These are phyloP conservation scores for Cinara cedri DNA, from an alignment of 2,888 invertebrate species.

Conservation along the genomic window DNA sequence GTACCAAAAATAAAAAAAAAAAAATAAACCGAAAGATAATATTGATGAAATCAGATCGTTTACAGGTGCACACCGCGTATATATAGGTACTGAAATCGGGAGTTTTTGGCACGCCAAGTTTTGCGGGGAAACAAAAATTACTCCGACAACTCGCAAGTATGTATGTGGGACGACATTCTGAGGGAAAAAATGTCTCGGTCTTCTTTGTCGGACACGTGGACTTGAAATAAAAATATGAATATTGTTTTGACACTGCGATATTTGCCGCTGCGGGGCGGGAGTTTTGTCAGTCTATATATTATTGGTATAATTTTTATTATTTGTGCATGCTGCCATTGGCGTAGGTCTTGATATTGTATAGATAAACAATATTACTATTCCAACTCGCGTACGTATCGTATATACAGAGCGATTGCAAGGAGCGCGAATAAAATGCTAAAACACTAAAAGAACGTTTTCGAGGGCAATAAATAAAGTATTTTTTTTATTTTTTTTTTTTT, in stretches of 20 bases:
- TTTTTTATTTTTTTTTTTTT: too few species aligned
- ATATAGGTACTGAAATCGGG: background rate
- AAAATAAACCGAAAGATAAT: background rate
- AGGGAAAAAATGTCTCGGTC: too few species aligned
- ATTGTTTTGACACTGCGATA: constrained; percentile 36
- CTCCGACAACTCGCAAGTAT: too few species aligned
- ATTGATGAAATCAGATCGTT: too few species aligned
- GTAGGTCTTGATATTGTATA: background rate
- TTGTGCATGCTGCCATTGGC: too few species aligned
- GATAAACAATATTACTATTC: constrained; percentile 35
- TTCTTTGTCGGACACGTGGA: too few species aligned
- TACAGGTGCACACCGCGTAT: background rate
- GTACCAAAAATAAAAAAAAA: background rate
- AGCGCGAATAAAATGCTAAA: background rate
- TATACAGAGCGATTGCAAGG: constrained; percentile 13
- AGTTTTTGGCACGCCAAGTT: background rate
- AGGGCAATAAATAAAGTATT: too few species aligned
- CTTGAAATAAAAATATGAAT: background rate
- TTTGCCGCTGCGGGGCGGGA: too few species aligned
- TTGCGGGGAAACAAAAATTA: background rate
- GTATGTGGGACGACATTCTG: too few species aligned
- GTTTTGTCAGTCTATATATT: constrained; percentile 18
- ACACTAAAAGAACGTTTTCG: too few species aligned
- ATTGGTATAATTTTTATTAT: constrained; percentile 28
- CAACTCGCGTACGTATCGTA: background rate